phyloP scores from a whole-genome alignment of 2,113 vertebrate species.

The Hystrix cristata region DNA sequence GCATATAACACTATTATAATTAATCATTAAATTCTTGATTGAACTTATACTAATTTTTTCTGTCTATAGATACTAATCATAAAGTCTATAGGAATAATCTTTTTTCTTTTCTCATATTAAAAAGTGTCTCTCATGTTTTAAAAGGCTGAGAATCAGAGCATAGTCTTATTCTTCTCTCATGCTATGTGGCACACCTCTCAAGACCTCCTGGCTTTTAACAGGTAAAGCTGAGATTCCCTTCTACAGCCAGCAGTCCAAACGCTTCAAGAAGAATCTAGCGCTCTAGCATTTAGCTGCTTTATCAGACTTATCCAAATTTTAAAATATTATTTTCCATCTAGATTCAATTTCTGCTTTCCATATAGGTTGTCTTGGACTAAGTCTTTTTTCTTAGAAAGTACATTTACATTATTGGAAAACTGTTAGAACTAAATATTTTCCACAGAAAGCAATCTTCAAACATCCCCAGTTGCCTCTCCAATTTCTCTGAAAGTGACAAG shows the following conservation, averaged over 20 bases:
- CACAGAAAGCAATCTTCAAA: neutral
- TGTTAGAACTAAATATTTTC: neutral
- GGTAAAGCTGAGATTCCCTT: neutral
- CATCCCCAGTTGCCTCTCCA: neutral
- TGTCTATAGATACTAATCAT: neutral
- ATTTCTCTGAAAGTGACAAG: neutral
- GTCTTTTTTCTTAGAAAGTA: neutral
- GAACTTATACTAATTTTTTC: neutral
- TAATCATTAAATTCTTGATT: neutral
- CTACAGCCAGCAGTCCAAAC: neutral
- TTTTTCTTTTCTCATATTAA: neutral
- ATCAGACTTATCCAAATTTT: slow-evolving; percentile 9
- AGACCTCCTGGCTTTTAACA: neutral
- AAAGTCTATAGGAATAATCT: neutral
- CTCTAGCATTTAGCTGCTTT: neutral
- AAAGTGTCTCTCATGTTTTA: neutral
- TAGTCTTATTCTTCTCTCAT: neutral
- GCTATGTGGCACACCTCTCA: neutral
- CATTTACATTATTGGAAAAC: neutral
- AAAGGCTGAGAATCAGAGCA: neutral
- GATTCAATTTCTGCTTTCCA: neutral
- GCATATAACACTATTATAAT: neutral
- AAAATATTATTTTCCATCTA: neutral
- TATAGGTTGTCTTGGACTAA: neutral
- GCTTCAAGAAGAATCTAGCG: neutral